These are phyloP conservation scores for Cheirogaleus major DNA, from an alignment of 2,797 vertebrate species.

Conservation along the genomic window DNA sequence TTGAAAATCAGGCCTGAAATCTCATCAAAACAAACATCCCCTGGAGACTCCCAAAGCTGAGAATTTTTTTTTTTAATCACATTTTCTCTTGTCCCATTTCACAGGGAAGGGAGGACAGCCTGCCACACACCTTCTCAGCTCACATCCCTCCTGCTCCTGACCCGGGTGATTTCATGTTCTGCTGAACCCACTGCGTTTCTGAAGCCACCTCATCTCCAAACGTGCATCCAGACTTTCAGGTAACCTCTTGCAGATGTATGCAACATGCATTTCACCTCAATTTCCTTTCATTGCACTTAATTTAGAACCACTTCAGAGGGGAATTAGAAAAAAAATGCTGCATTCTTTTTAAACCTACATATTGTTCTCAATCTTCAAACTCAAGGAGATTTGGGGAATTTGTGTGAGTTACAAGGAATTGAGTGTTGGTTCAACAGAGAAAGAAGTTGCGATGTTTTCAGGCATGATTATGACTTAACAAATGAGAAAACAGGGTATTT, in stretches of 20 bases:
- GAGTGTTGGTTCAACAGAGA: not conserved
- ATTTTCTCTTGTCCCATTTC: conserved; percentile 7
- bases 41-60: conserved; percentile 23
- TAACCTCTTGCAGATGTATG: not conserved
- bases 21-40: conserved; percentile 65
- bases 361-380: not conserved
- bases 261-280: not conserved
- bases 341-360: not conserved
- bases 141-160: not conserved
- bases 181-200: not conserved
- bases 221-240: not conserved
- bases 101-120: not conserved
- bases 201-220: not conserved
- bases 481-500: not conserved
- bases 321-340: not conserved
- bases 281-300: not conserved
- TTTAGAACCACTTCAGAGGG: not conserved
- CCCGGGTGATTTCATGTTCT: not conserved
- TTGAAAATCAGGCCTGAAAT: conserved; percentile 66
- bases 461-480: not conserved
- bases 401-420: not conserved
- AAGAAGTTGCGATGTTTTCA: not conserved
- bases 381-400: not conserved
- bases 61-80: not conserved
- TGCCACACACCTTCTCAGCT: fast-evolving